Conservation (phyloP, 2,888 invertebrate species). For the Nephrotoma guestfalica region DNA sequence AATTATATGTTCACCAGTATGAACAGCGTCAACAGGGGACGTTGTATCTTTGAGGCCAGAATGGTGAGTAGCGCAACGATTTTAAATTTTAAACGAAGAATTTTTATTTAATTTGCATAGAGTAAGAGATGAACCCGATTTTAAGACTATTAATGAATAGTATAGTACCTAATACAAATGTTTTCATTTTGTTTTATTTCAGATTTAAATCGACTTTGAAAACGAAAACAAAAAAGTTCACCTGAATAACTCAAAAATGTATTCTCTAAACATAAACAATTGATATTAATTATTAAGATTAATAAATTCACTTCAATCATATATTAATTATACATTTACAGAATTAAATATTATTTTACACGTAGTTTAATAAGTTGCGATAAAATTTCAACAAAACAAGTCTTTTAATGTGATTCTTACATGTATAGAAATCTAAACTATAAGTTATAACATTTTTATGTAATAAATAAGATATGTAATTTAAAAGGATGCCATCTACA, state of each 20-base stretch:
- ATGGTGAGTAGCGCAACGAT: not conserved
- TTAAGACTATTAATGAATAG: too few species aligned
- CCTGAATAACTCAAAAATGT: not conserved
- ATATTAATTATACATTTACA: not conserved
- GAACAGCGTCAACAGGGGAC: conserved; percentile 34
- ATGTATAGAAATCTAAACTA: not conserved
- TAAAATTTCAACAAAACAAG: not conserved
- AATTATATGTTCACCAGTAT: conserved; percentile 33
- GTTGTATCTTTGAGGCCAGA: conserved; percentile 26
- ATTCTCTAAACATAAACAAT: not conserved
- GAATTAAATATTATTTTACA: not conserved
- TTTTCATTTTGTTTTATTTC: not conserved
- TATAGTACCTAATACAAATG: too few species aligned
- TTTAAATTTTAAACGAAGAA: not conserved
- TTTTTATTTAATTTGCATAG: not conserved
- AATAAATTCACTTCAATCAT: not conserved
- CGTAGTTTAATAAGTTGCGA: not conserved
- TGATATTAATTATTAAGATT: not conserved
- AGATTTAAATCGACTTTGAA: not conserved
- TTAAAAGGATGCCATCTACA: too few species aligned
- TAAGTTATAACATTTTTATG: too few species aligned
- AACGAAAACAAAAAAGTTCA: not conserved
- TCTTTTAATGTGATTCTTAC: conserved; percentile 1
- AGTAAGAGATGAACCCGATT: not conserved
- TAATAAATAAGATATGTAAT: too few species aligned